phyloP scores from a whole-genome alignment of 2,888 invertebrate species.

The Acanthoscelides obtectus region DNA sequence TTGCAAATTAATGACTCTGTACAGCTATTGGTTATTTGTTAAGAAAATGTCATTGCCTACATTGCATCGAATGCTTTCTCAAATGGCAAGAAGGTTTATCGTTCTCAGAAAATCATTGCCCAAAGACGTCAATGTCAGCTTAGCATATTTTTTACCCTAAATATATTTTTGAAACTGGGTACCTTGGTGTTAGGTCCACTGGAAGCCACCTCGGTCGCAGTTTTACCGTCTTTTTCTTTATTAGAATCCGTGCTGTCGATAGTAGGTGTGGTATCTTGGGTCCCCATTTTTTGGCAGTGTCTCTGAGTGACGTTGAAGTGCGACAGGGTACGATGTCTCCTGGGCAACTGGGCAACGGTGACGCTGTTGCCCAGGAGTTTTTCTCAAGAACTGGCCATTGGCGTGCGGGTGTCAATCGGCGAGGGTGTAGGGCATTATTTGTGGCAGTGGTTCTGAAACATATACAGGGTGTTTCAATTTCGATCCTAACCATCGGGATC shows the following conservation, averaged over 20 bases:
- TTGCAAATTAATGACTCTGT: no score
- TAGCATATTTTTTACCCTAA: no score
- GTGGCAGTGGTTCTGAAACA: conserved; percentile 4
- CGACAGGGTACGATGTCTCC: conserved; percentile 20
- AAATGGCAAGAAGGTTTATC: no score
- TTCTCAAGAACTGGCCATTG: conserved; percentile 17
- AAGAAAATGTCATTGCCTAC: no score
- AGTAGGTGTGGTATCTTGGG: conserved; percentile 6
- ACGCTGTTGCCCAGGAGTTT: conserved; percentile 25
- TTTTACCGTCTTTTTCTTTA: conserved; percentile 8
- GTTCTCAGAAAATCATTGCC: no score
- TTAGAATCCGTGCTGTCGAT: conserved; percentile 4
- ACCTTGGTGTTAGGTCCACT: conserved; percentile 22
- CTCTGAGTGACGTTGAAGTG: conserved; percentile 25
- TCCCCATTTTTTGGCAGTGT: conserved; percentile 24
- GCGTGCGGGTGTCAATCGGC: background rate
- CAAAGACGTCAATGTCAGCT: no score
- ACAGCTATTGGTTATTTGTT: no score
- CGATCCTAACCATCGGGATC: no score
- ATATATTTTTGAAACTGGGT: no score
- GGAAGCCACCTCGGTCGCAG: conserved; percentile 18
- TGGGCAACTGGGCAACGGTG: conserved; percentile 22
- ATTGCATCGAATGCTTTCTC: no score
- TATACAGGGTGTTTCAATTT: background rate
- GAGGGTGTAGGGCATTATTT: background rate